Percentiles rank a stretch among this genome's conserved stretches.
Evolutionary conservation across 2,113 vertebrate genomes (phyloP).

Genomic region (Corythoichthys haematopterus): DNA sequence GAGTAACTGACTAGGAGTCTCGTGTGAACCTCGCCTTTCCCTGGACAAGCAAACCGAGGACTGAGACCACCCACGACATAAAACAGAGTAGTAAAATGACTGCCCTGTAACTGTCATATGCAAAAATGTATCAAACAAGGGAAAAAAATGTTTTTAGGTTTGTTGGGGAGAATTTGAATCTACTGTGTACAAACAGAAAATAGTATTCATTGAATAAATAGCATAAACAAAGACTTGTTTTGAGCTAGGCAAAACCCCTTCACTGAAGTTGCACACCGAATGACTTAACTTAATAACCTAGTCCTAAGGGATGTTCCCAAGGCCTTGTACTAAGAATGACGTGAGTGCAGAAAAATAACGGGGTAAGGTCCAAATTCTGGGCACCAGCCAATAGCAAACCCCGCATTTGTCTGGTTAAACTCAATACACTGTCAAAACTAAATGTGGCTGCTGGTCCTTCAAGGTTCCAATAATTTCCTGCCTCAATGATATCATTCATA

Average conservation of each 20-base stretch:
- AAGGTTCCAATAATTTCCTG: neutral
- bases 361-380: constrained; percentile 31
- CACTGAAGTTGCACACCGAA: constrained; percentile 32
- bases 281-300: constrained; percentile 42
- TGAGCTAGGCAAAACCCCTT: constrained; percentile 26
- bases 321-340: constrained; percentile 41
- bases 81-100: constrained; percentile 37
- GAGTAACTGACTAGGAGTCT: constrained; percentile 54
- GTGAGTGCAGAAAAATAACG: constrained; percentile 37
- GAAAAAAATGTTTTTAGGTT: constrained; percentile 34
- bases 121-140: constrained; percentile 23
- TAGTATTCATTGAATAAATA: constrained; percentile 30
- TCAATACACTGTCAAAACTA: neutral
- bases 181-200: constrained; percentile 17
- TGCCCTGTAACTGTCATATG: constrained; percentile 34
- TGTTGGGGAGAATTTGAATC: constrained; percentile 12
- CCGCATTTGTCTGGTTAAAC: constrained; percentile 7
- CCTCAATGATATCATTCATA: neutral
- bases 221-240: constrained; percentile 48
- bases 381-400: constrained; percentile 24
- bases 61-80: constrained; percentile 62
- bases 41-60: constrained; percentile 57
- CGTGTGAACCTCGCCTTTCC: constrained; percentile 54
- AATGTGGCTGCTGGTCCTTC: neutral
- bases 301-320: constrained; percentile 32